Evolutionary conservation across 2,113 vertebrate species (phyloP).

Genomic region (Apus apus): DNA sequence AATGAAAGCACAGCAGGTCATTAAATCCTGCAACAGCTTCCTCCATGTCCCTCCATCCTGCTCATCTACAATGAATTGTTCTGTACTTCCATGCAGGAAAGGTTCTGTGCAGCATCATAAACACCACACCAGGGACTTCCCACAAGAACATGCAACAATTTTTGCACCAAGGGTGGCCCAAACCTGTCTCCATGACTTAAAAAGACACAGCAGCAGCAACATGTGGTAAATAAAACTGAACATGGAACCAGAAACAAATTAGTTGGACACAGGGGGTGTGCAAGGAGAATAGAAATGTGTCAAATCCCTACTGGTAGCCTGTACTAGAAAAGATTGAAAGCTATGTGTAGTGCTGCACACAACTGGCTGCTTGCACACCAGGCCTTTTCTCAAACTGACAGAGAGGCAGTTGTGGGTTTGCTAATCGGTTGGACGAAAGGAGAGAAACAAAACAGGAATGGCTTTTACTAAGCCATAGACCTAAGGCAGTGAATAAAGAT

Average conservation of each 20-base stretch:
- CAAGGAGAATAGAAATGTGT: background rate
- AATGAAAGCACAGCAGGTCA: background rate
- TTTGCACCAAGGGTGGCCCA: background rate
- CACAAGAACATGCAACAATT: background rate
- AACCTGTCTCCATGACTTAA: background rate
- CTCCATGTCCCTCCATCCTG: background rate
- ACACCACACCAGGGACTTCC: background rate
- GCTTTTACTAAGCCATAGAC: background rate
- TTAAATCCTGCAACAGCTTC: background rate
- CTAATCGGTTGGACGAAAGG: background rate
- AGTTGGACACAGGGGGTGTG: fast-evolving
- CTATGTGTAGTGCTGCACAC: background rate
- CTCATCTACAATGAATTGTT: fast-evolving
- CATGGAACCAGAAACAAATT: background rate
- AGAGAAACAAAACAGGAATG: background rate
- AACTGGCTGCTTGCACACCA: background rate
- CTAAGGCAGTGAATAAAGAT: background rate
- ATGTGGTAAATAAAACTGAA: background rate
- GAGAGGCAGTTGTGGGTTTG: background rate
- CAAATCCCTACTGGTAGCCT: background rate
- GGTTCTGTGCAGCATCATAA: background rate
- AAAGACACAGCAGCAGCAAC: background rate
- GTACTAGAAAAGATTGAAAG: background rate
- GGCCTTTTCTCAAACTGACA: background rate
- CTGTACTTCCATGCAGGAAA: fast-evolving